A percentile compares a stretch with the other conserved stretches of the same genome.
Conservation (phyloP, 2,113 vertebrate species). For the Rana temporaria region DNA sequence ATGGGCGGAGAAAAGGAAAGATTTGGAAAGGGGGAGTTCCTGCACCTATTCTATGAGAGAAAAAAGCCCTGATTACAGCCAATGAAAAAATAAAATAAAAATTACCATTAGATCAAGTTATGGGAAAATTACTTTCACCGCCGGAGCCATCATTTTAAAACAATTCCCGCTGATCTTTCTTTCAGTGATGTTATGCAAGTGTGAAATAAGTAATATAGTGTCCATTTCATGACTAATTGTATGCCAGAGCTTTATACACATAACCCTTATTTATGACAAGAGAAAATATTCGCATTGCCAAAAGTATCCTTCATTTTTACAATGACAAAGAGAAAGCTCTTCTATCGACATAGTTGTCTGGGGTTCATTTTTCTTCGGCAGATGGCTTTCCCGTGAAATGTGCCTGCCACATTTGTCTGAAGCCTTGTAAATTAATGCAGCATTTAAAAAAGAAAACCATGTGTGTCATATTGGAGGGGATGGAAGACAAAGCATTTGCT, state of each 20-base stretch:
- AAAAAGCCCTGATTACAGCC: too few relatives aligned
- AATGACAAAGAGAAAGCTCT: constrained; percentile 27
- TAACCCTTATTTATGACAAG: constrained; percentile 19
- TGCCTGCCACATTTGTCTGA: constrained; percentile 30
- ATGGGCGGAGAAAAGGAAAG: too few relatives aligned
- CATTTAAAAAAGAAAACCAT: neutral
- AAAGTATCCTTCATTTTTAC: constrained; percentile 35
- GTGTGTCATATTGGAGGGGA: constrained; percentile 5
- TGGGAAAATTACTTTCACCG: neutral
- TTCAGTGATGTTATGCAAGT: constrained; percentile 24
- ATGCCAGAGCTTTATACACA: constrained; percentile 10
- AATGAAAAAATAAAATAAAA: too few relatives aligned
- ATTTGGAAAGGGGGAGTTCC: too few relatives aligned
- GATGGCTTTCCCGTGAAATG: constrained; percentile 44
- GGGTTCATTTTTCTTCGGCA: constrained; percentile 35
- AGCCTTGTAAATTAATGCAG: constrained; percentile 36
- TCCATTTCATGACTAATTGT: constrained; percentile 34
- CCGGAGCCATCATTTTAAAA: neutral
- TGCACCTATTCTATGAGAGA: too few relatives aligned
- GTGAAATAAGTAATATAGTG: constrained; percentile 17
- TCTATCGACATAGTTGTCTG: constrained; percentile 22
- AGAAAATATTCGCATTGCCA: constrained; percentile 23
- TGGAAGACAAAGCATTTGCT: constrained; percentile 32
- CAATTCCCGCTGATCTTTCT: neutral
- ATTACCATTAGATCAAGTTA: neutral